Percentiles rank a stretch among this genome's conserved stretches.
Evolutionary conservation across 2,797 vertebrate genomes (phyloP).

Genomic region (Heliangelus exortis): DNA sequence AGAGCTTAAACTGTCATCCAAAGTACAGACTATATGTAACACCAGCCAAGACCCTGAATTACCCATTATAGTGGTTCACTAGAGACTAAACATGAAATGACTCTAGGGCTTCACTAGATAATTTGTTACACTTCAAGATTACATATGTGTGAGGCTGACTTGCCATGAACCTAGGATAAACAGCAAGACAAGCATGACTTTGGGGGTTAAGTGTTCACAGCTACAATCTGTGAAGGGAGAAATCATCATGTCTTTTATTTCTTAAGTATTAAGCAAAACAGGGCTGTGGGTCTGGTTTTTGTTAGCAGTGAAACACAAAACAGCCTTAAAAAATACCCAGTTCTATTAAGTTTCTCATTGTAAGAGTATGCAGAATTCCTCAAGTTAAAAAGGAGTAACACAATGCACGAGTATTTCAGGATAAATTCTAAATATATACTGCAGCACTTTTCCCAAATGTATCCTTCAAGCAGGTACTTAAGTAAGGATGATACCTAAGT

Average conservation of each 20-base stretch:
- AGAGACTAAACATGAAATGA: not conserved
- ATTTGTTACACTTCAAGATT: not conserved
- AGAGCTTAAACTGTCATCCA: not conserved
- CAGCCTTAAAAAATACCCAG: not conserved
- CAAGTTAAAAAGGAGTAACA: not conserved
- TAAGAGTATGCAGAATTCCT: not conserved
- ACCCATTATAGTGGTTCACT: not conserved
- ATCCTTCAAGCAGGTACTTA: not conserved
- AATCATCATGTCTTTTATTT: not conserved
- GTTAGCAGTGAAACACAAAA: not conserved
- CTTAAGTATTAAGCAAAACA: not conserved
- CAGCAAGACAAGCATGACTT: not conserved
- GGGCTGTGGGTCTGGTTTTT: not conserved
- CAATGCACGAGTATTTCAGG: not conserved
- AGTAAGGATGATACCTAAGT: not conserved
- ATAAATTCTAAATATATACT: not conserved
- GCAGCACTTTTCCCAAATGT: not conserved
- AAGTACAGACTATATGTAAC: not conserved
- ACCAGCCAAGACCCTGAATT: not conserved
- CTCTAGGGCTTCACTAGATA: not conserved
- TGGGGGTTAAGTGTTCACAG: not conserved
- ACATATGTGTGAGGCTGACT: not conserved
- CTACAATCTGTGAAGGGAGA: not conserved
- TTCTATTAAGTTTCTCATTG: not conserved
- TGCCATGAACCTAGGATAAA: not conserved